These are phyloP conservation scores for Cydia pomonella DNA, from an alignment of 1,140 invertebrate genomes.

Conservation along the genomic window DNA sequence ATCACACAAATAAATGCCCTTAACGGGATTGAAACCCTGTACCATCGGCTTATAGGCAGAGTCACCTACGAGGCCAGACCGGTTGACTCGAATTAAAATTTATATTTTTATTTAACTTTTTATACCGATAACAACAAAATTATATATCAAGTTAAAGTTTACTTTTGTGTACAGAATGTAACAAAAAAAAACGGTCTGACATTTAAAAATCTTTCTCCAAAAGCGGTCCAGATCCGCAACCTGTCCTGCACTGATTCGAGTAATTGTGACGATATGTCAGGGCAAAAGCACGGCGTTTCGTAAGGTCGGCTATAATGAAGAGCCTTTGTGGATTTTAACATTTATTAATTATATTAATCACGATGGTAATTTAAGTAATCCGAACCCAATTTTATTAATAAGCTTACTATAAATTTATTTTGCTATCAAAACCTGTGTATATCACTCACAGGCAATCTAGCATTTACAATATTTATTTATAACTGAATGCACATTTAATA, in stretches of 20 bases:
- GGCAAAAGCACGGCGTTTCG: conserved; percentile 1
- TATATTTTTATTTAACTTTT: not conserved
- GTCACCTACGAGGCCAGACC: no score
- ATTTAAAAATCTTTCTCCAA: conserved; percentile 15
- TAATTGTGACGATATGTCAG: conserved; percentile 28
- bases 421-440: not conserved
- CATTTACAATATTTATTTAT: no score
- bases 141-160: not conserved
- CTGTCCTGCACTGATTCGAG: conserved; percentile 10
- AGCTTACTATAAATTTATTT: not conserved
- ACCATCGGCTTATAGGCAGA: no score
- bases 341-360: no score
- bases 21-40: no score
- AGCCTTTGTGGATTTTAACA: conserved; percentile 14
- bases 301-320: conserved; percentile 27
- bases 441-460: not conserved
- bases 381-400: not conserved
- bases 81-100: no score
- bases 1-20: no score
- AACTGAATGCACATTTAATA: no score
- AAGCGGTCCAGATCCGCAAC: conserved; percentile 17
- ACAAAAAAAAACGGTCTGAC: not conserved
- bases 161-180: not conserved
- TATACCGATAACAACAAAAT: not conserved
- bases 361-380: not conserved